Evolutionary conservation across 2,113 vertebrate genomes (phyloP).

Genomic region (Australoheros scitulus): DNA sequence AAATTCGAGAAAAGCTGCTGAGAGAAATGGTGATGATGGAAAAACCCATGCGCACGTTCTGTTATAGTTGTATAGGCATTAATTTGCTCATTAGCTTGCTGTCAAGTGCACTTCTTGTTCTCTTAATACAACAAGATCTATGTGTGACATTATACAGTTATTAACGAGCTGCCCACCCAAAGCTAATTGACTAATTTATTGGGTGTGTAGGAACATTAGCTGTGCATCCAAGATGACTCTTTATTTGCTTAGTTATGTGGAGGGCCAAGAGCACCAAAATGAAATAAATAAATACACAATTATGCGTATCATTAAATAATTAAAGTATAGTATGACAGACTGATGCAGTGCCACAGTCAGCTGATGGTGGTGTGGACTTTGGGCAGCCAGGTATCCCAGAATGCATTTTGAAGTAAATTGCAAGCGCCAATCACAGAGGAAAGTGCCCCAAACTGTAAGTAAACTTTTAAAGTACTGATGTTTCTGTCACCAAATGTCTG

Average conservation of each 20-base stretch:
- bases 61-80: not conserved
- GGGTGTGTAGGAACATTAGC: not conserved
- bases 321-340: too few relatives aligned
- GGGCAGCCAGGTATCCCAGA: too few relatives aligned
- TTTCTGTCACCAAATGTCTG: too few relatives aligned
- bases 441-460: too few relatives aligned
- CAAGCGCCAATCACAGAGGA: too few relatives aligned
- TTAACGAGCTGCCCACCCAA: not conserved
- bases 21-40: not conserved
- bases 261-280: not conserved
- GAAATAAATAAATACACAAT: not conserved
- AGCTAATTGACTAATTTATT: not conserved
- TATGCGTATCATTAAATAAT: too few relatives aligned
- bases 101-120: not conserved
- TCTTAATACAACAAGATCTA: not conserved
- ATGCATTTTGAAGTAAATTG: too few relatives aligned
- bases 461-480: too few relatives aligned
- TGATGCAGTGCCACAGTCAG: too few relatives aligned
- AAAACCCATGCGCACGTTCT: not conserved
- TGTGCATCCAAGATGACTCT: not conserved
- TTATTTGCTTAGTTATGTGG: not conserved
- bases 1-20: not conserved
- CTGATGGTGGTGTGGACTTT: too few relatives aligned
- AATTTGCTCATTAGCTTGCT: not conserved
- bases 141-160: not conserved